Base-by-base conservation (phyloP, 2,888 invertebrate genomes). In the Pemphredon lugubris region DNA sequence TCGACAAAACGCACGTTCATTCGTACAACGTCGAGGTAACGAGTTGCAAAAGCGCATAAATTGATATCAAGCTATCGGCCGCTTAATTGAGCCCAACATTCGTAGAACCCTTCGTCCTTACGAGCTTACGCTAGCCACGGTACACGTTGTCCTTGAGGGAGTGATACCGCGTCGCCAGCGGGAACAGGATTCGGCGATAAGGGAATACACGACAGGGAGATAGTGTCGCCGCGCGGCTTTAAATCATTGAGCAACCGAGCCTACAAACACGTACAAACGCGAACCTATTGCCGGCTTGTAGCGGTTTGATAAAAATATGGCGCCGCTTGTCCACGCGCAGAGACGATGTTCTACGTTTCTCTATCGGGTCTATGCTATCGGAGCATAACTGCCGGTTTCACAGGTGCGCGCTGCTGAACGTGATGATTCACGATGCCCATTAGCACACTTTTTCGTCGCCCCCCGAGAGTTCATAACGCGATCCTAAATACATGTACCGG, bases 381-480 rank as follows among this genome's bases (percentile, higher is more conserved):
- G 37, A 23, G 48, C 48, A 26, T 32, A 51, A 66, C 64, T 60
- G 60, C 73, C 54, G 69, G 77, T 64, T 61, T 23, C 53, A 65
- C 55, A 55, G 47, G 42, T 68, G 64, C 47, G 39, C 50, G n/a
- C n/a, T n/a, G n/a, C 54, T 30, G 47, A 26, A 26, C 20, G 40
- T 18, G 14, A 20, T 63, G 67, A 77, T 59, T 76, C 73, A 66
- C 66, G 50, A 21, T 59, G 30, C 20, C 54, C 73, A 66, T 76
- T 66, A 73, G 21, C 65, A 66, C 55, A 40, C 13, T 68, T 65
- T 75, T 63, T 74, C 2, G 6, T 37, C 44, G 13, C 26, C 14
- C 9, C 26, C 51, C 2, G 37, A 23, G 9, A 57, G 42, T 63
- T 63, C 54, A 68, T 55, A 58, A 54, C 48, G 11, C 40, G 42